These are phyloP conservation scores for Esox lucius DNA, from an alignment of 2,797 vertebrate genomes.

Conservation along the genomic window DNA sequence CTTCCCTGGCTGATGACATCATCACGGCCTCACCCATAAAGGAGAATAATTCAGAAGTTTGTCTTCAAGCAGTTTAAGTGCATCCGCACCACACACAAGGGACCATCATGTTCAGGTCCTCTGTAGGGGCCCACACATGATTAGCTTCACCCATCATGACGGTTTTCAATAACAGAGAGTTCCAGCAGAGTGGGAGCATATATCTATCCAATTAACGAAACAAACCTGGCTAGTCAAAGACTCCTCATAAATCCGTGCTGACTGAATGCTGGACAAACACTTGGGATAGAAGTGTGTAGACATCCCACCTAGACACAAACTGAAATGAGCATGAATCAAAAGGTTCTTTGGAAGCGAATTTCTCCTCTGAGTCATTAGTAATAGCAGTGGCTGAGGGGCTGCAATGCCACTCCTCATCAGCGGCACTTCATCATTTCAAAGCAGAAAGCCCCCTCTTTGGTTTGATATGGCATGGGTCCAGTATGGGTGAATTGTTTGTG, in stretches of 20 bases:
- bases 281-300: background rate
- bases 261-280: background rate
- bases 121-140: background rate
- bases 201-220: background rate
- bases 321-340: background rate
- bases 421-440: background rate
- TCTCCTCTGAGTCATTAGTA: background rate
- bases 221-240: background rate
- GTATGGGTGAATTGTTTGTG: background rate
- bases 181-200: background rate
- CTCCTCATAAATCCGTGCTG: background rate
- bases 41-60: background rate
- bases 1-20: background rate
- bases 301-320: no score
- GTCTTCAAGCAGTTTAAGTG: background rate
- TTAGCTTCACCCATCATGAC: background rate
- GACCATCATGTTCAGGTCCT: background rate
- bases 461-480: conserved; percentile 4
- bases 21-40: background rate
- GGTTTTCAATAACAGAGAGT: background rate
- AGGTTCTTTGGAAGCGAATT: background rate
- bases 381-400: background rate
- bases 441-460: no score
- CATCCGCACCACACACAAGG: background rate
- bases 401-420: background rate